Evolutionary conservation across 2,888 invertebrate genomes (phyloP), one percentile per base, ranked within the genome.

Genomic region (Pasiphila rectangulata): DNA sequence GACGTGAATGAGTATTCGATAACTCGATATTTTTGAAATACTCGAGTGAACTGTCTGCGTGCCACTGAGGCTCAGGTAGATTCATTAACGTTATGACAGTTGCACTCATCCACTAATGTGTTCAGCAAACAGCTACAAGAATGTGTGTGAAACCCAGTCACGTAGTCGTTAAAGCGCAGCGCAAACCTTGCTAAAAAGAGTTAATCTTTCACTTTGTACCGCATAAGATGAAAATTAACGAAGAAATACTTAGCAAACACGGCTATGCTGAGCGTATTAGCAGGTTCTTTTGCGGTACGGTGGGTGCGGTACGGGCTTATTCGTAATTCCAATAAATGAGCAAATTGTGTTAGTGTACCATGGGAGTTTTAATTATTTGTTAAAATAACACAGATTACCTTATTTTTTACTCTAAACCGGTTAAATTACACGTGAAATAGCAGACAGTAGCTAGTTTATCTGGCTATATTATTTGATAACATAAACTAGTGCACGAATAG

Each of bases 191-290:
- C 72, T 32, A 17, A 32, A 32, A 32, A 17, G 17, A 32, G 32
- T 81, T 85, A 84, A 84, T 86, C 77, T 79, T 82, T 82, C 81
- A 82, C 81, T 86, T 84, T 85, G 77, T 80, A 64, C 72, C 72
- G 75, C 77, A 81, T 80, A n/a, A 79, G 61, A 80, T 66, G 72
- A 59, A 75, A 81, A 83, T 85, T 83, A 83, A 81, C 83, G 67
- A 74, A 75, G 72, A 77, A 75, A 76, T 75, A 69, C 66, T 72
- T 67, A 57, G 61, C 67, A 81, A 80, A 84, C 66, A 80, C 56
- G 54, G 54, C 68, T 66, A 72, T 78, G 67, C 62, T 69, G 61
- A 59, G 61, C 46, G 54, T 67, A 72, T 79, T 79, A 78, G 73
- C 76, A 59, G 57, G 64, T 68, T 64, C 59, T 66, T 69, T 72